Evolutionary conservation across 2,888 invertebrate species (phyloP).

Genomic region (Acronicta leporina): DNA sequence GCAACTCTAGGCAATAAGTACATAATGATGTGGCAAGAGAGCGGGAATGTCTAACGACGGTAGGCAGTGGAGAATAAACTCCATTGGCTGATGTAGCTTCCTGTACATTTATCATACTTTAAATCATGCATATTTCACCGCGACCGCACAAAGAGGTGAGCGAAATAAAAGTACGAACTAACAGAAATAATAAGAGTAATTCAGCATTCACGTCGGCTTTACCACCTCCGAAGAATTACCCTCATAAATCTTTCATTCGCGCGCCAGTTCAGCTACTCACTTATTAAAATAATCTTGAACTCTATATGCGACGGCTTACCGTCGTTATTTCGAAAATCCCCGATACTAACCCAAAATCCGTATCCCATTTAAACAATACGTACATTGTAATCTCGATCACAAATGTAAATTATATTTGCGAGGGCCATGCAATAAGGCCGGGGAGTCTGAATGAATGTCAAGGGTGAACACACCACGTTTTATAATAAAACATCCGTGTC

Average conservation of each 20-base stretch:
- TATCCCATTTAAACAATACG: constrained; percentile 63
- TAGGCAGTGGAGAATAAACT: constrained; percentile 26
- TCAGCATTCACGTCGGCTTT: constrained; percentile 57
- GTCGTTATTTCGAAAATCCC: constrained; percentile 57
- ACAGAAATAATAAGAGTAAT: constrained; percentile 62
- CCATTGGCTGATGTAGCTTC: constrained; percentile 33
- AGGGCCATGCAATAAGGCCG: constrained; percentile 51
- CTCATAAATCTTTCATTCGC: constrained; percentile 67
- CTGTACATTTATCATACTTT: constrained; percentile 49
- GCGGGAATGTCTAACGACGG: constrained; percentile 33
- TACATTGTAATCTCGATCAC: constrained; percentile 59
- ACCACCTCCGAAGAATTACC: constrained; percentile 64
- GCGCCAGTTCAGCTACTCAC: constrained; percentile 50
- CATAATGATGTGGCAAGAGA: constrained; percentile 45
- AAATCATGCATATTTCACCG: constrained; percentile 41
- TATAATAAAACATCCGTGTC: constrained; percentile 55
- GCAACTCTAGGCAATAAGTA: constrained; percentile 39
- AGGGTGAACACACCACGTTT: constrained; percentile 62
- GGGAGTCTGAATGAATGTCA: constrained; percentile 61
- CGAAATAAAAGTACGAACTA: constrained; percentile 57
- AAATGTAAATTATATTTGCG: constrained; percentile 66
- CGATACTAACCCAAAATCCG: constrained; percentile 53
- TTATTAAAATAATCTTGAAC: constrained; percentile 59
- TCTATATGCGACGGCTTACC: constrained; percentile 57
- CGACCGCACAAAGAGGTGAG: constrained; percentile 50